Percentiles rank a stretch among this genome's conserved stretches.
These are phyloP conservation scores for Toxotes lorentzi DNA, from an alignment of 2,797 vertebrate species.

Conservation along the genomic window DNA sequence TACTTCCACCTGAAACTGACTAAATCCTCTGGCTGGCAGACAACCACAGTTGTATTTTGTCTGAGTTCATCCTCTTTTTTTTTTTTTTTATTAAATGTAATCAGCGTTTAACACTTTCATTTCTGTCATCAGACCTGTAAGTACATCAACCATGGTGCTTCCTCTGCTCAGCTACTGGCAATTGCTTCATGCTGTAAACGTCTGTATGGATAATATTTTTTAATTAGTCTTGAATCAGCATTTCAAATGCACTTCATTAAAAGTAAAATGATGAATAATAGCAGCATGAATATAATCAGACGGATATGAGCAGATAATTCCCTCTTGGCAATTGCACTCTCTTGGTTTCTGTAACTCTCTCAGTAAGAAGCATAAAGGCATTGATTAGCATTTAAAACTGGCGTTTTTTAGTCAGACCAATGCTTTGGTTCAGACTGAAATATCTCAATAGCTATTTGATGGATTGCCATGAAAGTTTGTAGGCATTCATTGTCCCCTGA, in stretches of 20 bases:
- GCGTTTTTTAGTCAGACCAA: background rate
- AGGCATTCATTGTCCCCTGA: background rate
- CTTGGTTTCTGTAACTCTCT: background rate
- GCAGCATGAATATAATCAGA: background rate
- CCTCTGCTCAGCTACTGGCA: constrained; percentile 4
- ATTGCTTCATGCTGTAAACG: background rate
- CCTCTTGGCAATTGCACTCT: background rate
- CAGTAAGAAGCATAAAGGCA: background rate
- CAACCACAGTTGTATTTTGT: constrained; percentile 5
- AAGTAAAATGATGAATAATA: background rate
- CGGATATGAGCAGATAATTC: constrained; percentile 1
- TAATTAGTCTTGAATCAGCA: constrained; percentile 31
- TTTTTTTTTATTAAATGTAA: background rate
- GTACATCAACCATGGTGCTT: background rate
- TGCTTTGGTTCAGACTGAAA: background rate
- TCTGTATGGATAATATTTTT: constrained; percentile 8
- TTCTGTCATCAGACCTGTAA: constrained; percentile 14
- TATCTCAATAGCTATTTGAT: background rate
- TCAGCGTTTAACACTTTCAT: background rate
- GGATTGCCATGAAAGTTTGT: background rate
- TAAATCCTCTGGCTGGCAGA: constrained; percentile 14
- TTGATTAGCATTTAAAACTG: constrained; percentile 1
- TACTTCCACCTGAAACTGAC: constrained; percentile 18
- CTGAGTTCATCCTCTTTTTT: background rate
- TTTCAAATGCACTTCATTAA: constrained; percentile 26